A percentile compares a stretch with the other conserved stretches of the same genome.
Evolutionary conservation across 2,888 invertebrate species (phyloP).

Genomic region (Cloeon dipterum): DNA sequence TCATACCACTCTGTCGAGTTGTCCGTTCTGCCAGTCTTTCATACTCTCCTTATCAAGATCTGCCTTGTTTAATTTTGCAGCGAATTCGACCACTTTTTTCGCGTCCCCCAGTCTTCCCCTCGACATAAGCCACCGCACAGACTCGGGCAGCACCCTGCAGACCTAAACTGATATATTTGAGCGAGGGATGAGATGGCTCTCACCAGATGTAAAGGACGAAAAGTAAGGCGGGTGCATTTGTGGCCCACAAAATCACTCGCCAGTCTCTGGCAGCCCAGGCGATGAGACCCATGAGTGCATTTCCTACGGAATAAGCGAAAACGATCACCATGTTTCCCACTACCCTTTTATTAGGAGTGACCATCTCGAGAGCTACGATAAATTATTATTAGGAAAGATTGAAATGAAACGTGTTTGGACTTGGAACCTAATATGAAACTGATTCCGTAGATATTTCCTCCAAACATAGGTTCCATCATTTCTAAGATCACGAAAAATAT

Average conservation of each 20-base stretch:
- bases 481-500: too few relatives aligned
- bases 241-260: conserved; percentile 11
- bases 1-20: background rate
- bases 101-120: conserved; percentile 1
- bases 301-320: conserved; percentile 45
- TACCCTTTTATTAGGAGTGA: conserved; percentile 47
- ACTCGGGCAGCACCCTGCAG: conserved; percentile 4
- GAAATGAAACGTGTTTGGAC: too few relatives aligned
- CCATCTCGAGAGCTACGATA: conserved; percentile 44
- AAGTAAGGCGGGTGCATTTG: conserved; percentile 13
- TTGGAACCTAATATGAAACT: too few relatives aligned
- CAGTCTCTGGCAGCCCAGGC: conserved; percentile 30
- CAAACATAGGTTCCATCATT: too few relatives aligned
- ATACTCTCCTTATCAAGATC: background rate
- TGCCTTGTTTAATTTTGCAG: conserved; percentile 3
- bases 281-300: conserved; percentile 35
- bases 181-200: too few relatives aligned
- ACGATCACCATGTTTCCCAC: conserved; percentile 45
- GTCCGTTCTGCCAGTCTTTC: conserved; percentile 1
- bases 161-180: too few relatives aligned
- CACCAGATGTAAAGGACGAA: conserved; percentile 12
- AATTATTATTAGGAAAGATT: too few relatives aligned
- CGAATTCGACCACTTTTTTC: background rate
- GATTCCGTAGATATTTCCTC: too few relatives aligned
- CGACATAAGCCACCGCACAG: conserved; percentile 4